Base-by-base conservation (phyloP, 2,797 vertebrate genomes). In the Syndactyla subalaris region DNA sequence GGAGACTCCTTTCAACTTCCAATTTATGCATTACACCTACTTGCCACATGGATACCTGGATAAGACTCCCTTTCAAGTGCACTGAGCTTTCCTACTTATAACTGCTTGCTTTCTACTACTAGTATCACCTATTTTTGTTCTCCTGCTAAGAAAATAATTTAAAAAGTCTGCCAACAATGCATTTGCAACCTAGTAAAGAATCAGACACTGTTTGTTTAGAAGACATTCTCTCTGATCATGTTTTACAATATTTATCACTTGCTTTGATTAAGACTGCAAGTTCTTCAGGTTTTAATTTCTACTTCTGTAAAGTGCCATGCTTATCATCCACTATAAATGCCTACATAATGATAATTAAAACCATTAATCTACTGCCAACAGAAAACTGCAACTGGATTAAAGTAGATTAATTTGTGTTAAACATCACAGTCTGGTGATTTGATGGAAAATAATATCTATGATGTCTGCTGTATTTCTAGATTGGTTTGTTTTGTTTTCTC, bases 291-390 rank as follows among this genome's bases (percentile, higher is more conserved):
- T 94, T 96, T 90, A 75, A 83, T 83, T 91, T 88, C 82, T 75
- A 23, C 58, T 78, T 85, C 62, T 93, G 55, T 63, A 38, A 68
- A 89, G 21, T 30, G 15, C 7, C 30, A 46, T 39, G 48, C 59
- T 91, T 93, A 90, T 72, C 58, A 49, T 22, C 45, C 21, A 54
- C 29, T 71, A 65, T 49, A 92, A 92, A 87, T 43, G 66, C 55
- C 55, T 86, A 81, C 18, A 58, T 52, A 88, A 86, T 21, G 29
- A 93, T 87, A 85, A 93, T 81, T 88, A 91, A 96, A 92, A 70
- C 6, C 51, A 79, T 91, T 93, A 81, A 84, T 92, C 73, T 81
- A 38, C 27, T 66, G 79, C 17, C 70, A 93, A 84, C 17, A 81
- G 39, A 90, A 94, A 85, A 84, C 43, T 76, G 66, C 51, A 92